These are phyloP conservation scores for Ptilonorhynchus violaceus DNA, from an alignment of 2,113 vertebrate species.

Conservation along the genomic window DNA sequence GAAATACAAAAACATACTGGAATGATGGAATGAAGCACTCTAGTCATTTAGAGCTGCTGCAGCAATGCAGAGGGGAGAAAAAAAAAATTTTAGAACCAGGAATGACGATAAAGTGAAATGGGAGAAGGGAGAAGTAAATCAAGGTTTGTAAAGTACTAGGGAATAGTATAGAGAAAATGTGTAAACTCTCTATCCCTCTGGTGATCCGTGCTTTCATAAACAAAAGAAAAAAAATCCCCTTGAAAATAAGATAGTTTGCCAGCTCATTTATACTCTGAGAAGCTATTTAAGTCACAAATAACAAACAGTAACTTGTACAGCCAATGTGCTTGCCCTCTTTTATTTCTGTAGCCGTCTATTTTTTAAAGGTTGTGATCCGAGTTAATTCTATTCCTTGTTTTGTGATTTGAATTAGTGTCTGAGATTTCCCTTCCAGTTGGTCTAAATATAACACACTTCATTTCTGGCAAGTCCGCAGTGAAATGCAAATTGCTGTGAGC, in stretches of 20 bases:
- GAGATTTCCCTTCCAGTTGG: constrained; percentile 27
- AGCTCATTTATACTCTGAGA: not conserved
- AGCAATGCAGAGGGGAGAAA: not conserved
- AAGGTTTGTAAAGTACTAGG: not conserved
- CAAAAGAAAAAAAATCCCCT: not conserved
- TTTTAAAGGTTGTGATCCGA: not conserved
- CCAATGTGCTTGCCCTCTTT: not conserved
- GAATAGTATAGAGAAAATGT: not conserved
- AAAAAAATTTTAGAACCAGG: not conserved
- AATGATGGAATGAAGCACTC: not conserved
- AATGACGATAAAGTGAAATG: not conserved
- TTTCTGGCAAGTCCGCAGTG: constrained; percentile 41
- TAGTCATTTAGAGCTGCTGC: not conserved
- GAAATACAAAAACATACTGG: not conserved
- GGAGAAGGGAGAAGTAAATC: not conserved
- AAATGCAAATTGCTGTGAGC: constrained; percentile 27
- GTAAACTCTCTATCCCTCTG: not conserved
- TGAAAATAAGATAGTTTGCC: not conserved
- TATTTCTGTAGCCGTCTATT: not conserved
- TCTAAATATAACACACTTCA: constrained; percentile 27
- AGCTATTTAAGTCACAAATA: not conserved
- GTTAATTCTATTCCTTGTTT: constrained; percentile 2
- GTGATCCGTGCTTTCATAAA: not conserved
- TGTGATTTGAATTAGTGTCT: not conserved
- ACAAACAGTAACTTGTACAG: not conserved